Percentiles rank a stretch among this genome's conserved stretches.
These are phyloP conservation scores for Agrochola circellaris DNA, from an alignment of 2,888 invertebrate species.

Conservation along the genomic window DNA sequence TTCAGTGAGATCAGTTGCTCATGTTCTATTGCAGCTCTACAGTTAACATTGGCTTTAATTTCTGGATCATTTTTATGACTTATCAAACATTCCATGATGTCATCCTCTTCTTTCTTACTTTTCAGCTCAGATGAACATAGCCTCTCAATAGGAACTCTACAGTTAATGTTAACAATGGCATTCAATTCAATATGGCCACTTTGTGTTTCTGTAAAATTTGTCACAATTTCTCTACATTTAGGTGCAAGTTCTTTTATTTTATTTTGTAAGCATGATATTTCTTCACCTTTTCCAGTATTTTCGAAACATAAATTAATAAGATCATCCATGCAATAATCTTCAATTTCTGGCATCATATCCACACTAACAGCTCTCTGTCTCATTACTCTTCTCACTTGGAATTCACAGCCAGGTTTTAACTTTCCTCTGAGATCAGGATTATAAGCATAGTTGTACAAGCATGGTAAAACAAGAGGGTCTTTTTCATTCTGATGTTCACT, in stretches of 20 bases:
- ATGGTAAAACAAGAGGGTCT: constrained; percentile 96
- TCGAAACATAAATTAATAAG: constrained; percentile 95
- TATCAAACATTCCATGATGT: constrained; percentile 98
- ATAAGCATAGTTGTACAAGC: constrained; percentile 95
- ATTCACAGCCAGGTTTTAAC: constrained; percentile 91
- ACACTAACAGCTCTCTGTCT: constrained; percentile 97
- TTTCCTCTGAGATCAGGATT: constrained; percentile 87
- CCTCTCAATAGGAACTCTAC: constrained; percentile 94
- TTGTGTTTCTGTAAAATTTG: constrained; percentile 96
- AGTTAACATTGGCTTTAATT: constrained; percentile 94
- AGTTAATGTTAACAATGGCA: constrained; percentile 95
- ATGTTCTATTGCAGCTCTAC: constrained; percentile 98
- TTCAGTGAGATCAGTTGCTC: constrained; percentile 98
- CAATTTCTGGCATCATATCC: constrained; percentile 98
- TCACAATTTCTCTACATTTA: constrained; percentile 94
- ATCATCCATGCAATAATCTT: constrained; percentile 96
- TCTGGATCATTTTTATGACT: constrained; percentile 96
- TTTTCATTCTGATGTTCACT: constrained; percentile 93
- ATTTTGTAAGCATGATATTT: constrained; percentile 97
- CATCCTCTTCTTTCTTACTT: constrained; percentile 94
- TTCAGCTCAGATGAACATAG: constrained; percentile 93
- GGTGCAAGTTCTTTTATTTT: constrained; percentile 93
- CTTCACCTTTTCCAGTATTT: constrained; percentile 96
- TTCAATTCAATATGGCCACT: constrained; percentile 97
- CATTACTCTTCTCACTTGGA: constrained; percentile 97